Base-by-base conservation (phyloP, 92 coral and sea anemone species). In the Virgularia gustaviana region DNA sequence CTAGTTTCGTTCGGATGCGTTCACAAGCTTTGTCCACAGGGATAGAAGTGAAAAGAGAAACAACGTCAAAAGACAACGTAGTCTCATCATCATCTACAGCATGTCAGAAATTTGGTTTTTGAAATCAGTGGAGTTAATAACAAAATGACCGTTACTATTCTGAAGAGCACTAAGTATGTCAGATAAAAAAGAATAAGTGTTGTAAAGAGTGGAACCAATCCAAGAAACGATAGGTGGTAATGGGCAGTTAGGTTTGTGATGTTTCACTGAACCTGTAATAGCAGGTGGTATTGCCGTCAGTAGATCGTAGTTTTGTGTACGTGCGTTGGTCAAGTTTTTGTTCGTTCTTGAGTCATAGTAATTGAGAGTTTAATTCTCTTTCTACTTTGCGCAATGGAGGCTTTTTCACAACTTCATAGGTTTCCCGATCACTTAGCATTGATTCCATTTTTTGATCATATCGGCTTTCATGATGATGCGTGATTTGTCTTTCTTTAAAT, bases 61-160 rank as follows among this genome's bases (percentile, higher is more conserved):
- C 23, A 12, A 82, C 83, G 33, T 82, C 79, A 25, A 77, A 82
- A 13, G 83, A 77, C 12, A 70, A 73, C 83, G 78, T 82, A 9
- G 56, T 30, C 59, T 82, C 79, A 49, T 82, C 73, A 2, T 77
- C 78, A 6, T 15, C 11, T 36, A 70, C 70, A 13, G 16, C 6
- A 55, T 38, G n/a, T 30, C 35, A 2, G 63, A 29, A 10, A 83
- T 63, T 71, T 83, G 47, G 9, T 45, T 38, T 19, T 62, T 56
- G 63, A 78, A 83, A 16, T 78, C 11, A 0, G 39, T 29, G 0
- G 83, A 78, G 65, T 83, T 83, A 53, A 15, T 19, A 6, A 83
- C 79, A 8, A 68, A 59, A 44, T 27, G 71, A 23, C 79, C 58
- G 32, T 57, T 68, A 9, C 62, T 33, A 51, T 53, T 71, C 53